These are phyloP conservation scores for Pocota personata DNA, from an alignment of 2,888 invertebrate genomes.

Conservation along the genomic window DNA sequence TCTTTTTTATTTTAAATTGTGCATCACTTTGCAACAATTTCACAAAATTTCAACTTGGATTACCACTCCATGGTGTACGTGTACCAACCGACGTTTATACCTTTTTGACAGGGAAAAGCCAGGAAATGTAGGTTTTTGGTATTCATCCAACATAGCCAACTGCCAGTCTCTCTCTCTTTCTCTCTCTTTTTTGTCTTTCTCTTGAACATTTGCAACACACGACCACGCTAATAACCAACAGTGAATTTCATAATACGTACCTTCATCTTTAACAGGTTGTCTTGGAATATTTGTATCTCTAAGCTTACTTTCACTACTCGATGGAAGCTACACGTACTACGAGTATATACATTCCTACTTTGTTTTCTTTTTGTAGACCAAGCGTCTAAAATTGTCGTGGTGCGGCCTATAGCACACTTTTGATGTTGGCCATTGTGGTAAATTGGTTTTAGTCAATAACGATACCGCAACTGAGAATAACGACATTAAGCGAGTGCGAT, in stretches of 20 bases:
- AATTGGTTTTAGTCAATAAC: constrained; percentile 69
- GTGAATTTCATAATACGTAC: constrained; percentile 42
- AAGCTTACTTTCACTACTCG: constrained; percentile 62
- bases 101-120: constrained; percentile 49
- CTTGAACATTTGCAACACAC: not conserved
- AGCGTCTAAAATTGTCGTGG: constrained; percentile 34
- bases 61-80: constrained; percentile 32
- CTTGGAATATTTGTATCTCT: constrained; percentile 19
- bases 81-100: constrained; percentile 54
- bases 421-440: constrained; percentile 66
- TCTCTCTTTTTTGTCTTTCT: constrained; percentile 19
- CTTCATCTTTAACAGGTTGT: constrained; percentile 51
- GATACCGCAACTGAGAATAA: constrained; percentile 51
- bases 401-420: constrained; percentile 54
- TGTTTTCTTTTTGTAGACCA: constrained; percentile 50
- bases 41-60: constrained; percentile 51
- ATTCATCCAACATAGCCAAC: constrained; percentile 10
- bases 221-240: not conserved
- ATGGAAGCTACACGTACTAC: not conserved
- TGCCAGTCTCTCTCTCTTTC: not conserved
- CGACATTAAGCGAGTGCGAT: constrained; percentile 17
- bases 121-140: constrained; percentile 59
- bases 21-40: constrained; percentile 46
- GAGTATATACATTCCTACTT: not conserved
- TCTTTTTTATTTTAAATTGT: too few relatives aligned